A percentile compares a stretch with the other conserved stretches of the same genome.
Conservation (phyloP, 2,888 invertebrate species). For the Drosophila parthenogenetica region DNA sequence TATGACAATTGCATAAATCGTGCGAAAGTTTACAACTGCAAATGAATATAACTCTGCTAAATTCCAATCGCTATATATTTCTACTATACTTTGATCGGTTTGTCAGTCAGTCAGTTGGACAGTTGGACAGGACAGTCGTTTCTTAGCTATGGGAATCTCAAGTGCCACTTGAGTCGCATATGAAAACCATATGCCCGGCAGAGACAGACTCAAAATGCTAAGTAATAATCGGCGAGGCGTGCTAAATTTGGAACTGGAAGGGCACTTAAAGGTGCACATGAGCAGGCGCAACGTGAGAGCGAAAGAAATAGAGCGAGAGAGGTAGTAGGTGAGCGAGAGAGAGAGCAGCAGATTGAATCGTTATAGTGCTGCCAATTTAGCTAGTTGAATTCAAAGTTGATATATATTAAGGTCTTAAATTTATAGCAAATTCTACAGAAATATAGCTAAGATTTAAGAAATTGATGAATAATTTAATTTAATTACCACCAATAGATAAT, state of each 20-base stretch:
- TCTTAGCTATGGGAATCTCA: conserved; percentile 44
- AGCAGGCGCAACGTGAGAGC: conserved; percentile 1
- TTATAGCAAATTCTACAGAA: no score
- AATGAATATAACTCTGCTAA: conserved; percentile 9
- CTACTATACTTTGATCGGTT: not conserved
- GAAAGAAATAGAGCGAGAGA: conserved; percentile 5
- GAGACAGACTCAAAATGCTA: conserved; percentile 48
- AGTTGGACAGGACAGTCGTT: not conserved
- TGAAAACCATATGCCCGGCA: conserved; percentile 65
- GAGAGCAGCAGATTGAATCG: not conserved
- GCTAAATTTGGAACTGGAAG: conserved; percentile 69
- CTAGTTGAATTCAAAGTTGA: not conserved
- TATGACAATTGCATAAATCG: conserved; percentile 26
- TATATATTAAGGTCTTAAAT: not conserved
- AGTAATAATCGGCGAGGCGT: conserved; percentile 67
- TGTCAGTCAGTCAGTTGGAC: conserved; percentile 11
- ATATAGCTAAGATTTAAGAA: no score
- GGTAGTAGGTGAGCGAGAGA: not conserved
- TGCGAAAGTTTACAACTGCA: conserved; percentile 54
- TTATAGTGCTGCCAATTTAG: not conserved
- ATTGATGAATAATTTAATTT: no score
- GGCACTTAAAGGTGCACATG: conserved; percentile 47
- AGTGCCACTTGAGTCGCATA: conserved; percentile 74
- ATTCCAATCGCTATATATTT: not conserved
- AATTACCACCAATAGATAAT: no score